These are phyloP conservation scores for Metaphire vulgaris DNA, from an alignment of 1,140 invertebrate genomes.

Conservation along the genomic window DNA sequence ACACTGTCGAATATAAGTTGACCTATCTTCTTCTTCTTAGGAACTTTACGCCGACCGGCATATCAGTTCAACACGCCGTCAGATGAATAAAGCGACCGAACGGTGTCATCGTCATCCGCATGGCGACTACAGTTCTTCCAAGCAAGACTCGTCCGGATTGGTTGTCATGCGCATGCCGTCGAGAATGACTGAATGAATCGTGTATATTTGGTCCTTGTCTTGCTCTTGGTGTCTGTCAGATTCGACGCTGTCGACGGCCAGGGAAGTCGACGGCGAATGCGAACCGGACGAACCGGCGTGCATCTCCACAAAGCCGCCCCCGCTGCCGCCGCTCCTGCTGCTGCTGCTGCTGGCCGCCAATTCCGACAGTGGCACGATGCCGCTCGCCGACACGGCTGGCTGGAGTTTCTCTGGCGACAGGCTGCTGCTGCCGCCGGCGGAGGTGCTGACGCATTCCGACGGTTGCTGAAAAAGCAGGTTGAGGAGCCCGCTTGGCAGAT, in stretches of 20 bases:
- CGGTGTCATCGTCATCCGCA: too few relatives aligned
- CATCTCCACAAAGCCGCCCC: too few relatives aligned
- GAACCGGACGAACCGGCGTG: not conserved
- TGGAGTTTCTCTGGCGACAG: not conserved
- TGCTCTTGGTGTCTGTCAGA: not conserved
- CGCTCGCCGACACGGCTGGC: not conserved
- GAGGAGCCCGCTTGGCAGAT: not conserved
- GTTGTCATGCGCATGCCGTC: not conserved
- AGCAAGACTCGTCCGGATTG: not conserved
- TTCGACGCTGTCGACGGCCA: not conserved
- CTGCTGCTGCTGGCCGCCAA: too few relatives aligned
- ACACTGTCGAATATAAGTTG: too few relatives aligned
- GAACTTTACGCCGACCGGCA: too few relatives aligned
- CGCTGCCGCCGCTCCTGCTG: too few relatives aligned
- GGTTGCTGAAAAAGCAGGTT: not conserved
- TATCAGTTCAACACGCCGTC: too few relatives aligned
- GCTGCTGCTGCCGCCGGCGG: not conserved
- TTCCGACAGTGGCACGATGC: not conserved
- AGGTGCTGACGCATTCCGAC: not conserved
- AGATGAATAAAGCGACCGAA: too few relatives aligned
- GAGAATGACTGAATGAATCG: conserved; percentile 2
- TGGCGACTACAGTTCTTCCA: not conserved
- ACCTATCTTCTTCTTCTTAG: too few relatives aligned
- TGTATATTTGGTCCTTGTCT: not conserved
- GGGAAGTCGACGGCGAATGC: not conserved